A percentile compares a stretch with the other conserved stretches of the same genome.
phyloP scores from a whole-genome alignment of 1,140 invertebrate species.

The Octopus sinensis region DNA sequence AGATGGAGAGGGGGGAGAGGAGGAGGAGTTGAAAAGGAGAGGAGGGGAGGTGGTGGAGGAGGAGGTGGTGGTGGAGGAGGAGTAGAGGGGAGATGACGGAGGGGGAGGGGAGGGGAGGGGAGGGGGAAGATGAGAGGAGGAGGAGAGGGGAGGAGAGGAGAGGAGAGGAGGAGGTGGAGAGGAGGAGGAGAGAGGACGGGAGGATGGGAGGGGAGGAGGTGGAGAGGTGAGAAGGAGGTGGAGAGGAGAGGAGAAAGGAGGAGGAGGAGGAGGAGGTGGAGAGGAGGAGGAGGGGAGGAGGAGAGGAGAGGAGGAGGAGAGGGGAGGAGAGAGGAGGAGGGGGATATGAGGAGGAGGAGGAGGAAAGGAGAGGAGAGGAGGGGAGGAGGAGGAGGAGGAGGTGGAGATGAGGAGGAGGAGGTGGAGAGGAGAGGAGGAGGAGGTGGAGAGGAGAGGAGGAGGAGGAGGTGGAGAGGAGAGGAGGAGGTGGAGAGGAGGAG shows the following conservation, averaged over 20 bases:
- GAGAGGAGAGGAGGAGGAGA: not conserved
- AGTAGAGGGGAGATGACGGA: not conserved
- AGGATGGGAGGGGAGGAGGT: not conserved
- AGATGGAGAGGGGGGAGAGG: not conserved
- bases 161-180: not conserved
- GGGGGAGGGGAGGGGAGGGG: not conserved
- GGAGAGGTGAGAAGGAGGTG: not conserved
- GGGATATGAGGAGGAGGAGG: not conserved
- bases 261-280: not conserved
- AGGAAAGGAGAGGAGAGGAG: not conserved
- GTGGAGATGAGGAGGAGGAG: not conserved
- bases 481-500: not conserved
- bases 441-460: not conserved
- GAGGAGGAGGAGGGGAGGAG: not conserved
- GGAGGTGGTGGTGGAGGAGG: not conserved
- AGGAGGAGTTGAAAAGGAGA: not conserved
- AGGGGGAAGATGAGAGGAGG: not conserved
- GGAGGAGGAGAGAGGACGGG: not conserved
- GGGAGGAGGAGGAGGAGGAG: not conserved
- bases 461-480: not conserved
- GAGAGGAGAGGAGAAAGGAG: not conserved
- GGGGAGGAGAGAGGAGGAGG: not conserved
- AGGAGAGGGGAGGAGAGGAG: not conserved
- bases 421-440: not conserved
- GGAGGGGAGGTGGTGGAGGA: not conserved